phyloP scores from a whole-genome alignment of 2,113 vertebrate species.

The Chlorocebus sabaeus region DNA sequence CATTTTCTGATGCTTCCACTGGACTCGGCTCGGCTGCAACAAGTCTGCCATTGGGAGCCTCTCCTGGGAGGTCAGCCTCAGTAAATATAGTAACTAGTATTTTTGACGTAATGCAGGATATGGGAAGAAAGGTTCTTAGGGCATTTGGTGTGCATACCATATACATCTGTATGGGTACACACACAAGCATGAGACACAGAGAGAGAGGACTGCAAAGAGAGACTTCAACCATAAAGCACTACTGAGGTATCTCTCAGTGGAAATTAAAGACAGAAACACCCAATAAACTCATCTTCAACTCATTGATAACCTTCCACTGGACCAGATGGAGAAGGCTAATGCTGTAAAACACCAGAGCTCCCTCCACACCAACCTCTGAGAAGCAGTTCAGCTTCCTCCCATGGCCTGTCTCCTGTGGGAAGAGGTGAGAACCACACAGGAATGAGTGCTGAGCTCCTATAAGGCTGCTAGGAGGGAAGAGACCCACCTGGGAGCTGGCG shows the following conservation, averaged over 20 bases:
- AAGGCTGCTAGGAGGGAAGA: neutral
- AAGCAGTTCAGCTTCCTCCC: neutral
- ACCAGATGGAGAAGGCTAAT: neutral
- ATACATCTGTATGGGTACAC: neutral
- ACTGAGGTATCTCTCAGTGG: constrained; percentile 27
- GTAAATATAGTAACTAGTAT: constrained; percentile 43
- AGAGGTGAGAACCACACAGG: neutral
- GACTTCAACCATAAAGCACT: neutral
- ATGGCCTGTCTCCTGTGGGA: neutral
- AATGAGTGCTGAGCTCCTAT: neutral
- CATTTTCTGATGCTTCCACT: constrained; percentile 68
- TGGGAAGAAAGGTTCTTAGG: neutral
- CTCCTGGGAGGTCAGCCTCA: constrained; percentile 39
- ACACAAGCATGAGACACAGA: neutral
- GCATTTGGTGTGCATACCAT: neutral
- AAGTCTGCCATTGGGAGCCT: constrained; percentile 39
- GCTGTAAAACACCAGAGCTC: neutral
- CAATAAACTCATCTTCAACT: neutral
- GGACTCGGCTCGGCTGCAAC: constrained; percentile 41
- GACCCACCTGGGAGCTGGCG: neutral
- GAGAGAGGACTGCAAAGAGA: rapidly evolving
- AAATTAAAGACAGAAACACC: constrained; percentile 22
- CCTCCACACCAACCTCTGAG: neutral
- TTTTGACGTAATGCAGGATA: neutral
- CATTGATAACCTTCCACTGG: neutral